These are phyloP conservation scores for Drosophila burlai DNA, from an alignment of 1,140 invertebrate genomes.

Conservation along the genomic window DNA sequence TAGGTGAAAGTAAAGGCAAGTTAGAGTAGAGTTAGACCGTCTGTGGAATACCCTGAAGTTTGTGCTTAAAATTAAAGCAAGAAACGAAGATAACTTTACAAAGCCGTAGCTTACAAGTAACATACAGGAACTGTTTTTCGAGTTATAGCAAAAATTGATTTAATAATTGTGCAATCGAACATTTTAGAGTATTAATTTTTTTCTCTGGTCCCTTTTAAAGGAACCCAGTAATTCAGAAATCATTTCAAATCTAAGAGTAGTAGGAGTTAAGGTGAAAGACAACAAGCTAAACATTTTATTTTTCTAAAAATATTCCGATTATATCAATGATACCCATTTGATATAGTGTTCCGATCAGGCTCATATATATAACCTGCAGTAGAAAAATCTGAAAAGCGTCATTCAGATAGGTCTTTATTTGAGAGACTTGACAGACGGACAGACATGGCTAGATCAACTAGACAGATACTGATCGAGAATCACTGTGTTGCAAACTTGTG, in stretches of 20 bases:
- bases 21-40: neutral
- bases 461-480: neutral
- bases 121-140: no score
- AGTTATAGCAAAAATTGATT: no score
- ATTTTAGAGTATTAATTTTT: no score
- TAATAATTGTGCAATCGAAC: no score
- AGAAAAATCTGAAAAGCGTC: neutral
- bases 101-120: no score
- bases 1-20: conserved; percentile 9
- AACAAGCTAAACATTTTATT: neutral
- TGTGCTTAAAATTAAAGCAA: neutral
- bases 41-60: neutral
- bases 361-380: neutral
- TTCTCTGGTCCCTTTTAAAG: no score
- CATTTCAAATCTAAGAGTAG: neutral
- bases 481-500: neutral
- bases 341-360: no score
- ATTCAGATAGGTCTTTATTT: neutral
- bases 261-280: neutral
- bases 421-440: neutral
- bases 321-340: no score
- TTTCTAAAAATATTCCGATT: no score
- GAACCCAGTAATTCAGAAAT: neutral
- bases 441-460: neutral
- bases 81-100: no score